Evolutionary conservation across 2,113 vertebrate genomes (phyloP), one percentile per base, ranked within the genome.

Genomic region (Hippolais icterina): DNA sequence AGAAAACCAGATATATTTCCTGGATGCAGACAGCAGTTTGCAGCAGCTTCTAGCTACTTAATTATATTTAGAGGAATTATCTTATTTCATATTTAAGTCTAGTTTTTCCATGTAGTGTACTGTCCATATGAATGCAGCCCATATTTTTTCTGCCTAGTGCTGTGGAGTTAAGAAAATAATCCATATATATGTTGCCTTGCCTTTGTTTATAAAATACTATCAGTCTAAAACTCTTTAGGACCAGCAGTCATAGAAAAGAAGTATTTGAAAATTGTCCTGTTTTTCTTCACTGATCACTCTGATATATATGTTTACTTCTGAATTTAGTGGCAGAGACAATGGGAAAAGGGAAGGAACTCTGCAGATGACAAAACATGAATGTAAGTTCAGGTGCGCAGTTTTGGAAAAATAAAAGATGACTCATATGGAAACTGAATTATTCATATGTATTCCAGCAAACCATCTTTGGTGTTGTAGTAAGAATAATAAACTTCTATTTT

Each of bases 51-150:
- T 37, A 86, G 17, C 47, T 75, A 47, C 20, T 83, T 85, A 66
- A 37, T 54, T 56, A 66, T 50, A 74, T 72, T 97, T 81, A 83
- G 33, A 94, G 25, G 94, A 81, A 93, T 60, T 11, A 29, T 50
- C 27, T 74, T 49, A 37, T 66, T 95, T 91, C n/a, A 79, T 37
- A 46, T 10, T 78, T 35, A 83, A 60, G 15, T 59, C 37, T 63
- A 47, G 3, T 79, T 94, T 75, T 87, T 69, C 61, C 27, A 27
- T 21, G 18, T 8, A 33, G 7, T 29, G 25, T 42, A 31, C 24
- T 2, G 2, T 76, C 23, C 15, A 4, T 52, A 16, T 37, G 12
- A 61, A 61, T 53, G 19, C 4, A 11, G 25, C 3, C 33, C 27
- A 3, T 79, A 15, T 41, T 92, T 87, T 60, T 85, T 81, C 13